Evolutionary conservation across 35 echinoderm and acorn worm genomes (phyloP).

Genomic region (Nesometra sesokonis): DNA sequence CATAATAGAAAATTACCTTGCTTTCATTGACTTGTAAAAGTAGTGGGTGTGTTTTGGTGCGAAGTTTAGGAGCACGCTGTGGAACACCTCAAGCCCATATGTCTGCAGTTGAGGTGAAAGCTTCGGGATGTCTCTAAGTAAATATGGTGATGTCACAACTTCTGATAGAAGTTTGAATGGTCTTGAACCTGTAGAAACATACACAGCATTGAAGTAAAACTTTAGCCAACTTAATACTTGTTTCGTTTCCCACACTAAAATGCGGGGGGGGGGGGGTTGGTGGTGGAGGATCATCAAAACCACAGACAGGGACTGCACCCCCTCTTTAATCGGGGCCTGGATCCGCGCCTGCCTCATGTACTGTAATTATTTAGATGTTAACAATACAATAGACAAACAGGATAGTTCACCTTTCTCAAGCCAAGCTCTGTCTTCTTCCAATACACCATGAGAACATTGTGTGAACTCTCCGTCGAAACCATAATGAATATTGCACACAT

Average conservation of each 20-base stretch:
- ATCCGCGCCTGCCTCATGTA: no score
- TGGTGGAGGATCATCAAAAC: not conserved
- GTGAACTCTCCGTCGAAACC: not conserved
- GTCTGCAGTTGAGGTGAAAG: slow-evolving; percentile 1
- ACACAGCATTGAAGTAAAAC: not conserved
- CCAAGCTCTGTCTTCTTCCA: not conserved
- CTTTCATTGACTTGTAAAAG: slow-evolving; percentile 10
- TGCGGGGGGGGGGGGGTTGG: no score
- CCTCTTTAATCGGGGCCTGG: no score
- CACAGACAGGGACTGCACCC: not conserved
- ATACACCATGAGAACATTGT: not conserved
- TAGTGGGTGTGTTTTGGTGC: slow-evolving; percentile 10
- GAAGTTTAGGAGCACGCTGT: slow-evolving; percentile 12
- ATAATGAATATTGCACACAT: not conserved
- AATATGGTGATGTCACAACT: not conserved
- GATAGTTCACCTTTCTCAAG: not conserved
- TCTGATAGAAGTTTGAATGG: not conserved
- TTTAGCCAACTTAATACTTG: not conserved
- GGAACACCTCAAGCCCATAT: not conserved
- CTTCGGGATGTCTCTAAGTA: not conserved
- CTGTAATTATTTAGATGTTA: no score
- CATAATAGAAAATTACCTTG: slow-evolving; percentile 12
- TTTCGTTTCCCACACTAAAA: not conserved
- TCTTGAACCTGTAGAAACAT: not conserved
- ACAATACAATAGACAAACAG: not conserved